A percentile compares a stretch with the other conserved stretches of the same genome.
Evolutionary conservation across 2,797 vertebrate species (phyloP).

Genomic region (Bryconaethiops microstoma): DNA sequence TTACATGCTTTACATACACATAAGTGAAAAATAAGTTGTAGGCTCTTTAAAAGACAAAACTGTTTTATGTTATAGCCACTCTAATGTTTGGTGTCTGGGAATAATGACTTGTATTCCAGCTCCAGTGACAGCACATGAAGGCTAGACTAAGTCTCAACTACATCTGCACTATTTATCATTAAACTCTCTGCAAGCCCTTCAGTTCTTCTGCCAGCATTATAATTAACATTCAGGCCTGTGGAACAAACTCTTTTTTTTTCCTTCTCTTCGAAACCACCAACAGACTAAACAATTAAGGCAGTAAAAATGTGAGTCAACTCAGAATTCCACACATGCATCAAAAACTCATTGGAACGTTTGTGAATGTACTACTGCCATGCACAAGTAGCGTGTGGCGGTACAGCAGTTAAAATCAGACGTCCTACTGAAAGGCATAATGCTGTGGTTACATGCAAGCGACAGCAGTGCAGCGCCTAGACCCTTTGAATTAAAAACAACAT

Average conservation of each 20-base stretch:
- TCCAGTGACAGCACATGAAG: conserved; percentile 22
- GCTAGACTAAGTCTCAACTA: conserved; percentile 67
- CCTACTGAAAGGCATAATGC: background rate
- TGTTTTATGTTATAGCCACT: too few species aligned
- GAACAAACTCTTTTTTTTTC: conserved; percentile 64
- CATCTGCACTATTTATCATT: conserved; percentile 87
- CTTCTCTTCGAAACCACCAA: conserved; percentile 69
- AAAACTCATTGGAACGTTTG: background rate
- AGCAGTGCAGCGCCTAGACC: background rate
- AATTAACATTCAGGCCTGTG: conserved; percentile 86
- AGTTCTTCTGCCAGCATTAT: conserved; percentile 83
- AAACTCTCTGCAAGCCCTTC: conserved; percentile 77
- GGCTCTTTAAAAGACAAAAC: background rate
- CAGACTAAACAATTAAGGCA: conserved; percentile 66
- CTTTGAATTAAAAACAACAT: background rate
- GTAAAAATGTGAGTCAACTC: conserved; percentile 42
- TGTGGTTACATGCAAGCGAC: background rate
- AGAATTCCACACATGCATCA: conserved; percentile 21
- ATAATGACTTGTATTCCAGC: conserved; percentile 2
- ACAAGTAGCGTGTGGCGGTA: background rate
- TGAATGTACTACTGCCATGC: conserved; percentile 7
- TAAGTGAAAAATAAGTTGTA: background rate
- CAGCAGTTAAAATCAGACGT: background rate
- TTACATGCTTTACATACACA: too few species aligned
- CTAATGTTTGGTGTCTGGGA: conserved; percentile 5